These are phyloP conservation scores for Buphagus erythrorhynchus DNA, from an alignment of 2,797 vertebrate species.

Conservation along the genomic window DNA sequence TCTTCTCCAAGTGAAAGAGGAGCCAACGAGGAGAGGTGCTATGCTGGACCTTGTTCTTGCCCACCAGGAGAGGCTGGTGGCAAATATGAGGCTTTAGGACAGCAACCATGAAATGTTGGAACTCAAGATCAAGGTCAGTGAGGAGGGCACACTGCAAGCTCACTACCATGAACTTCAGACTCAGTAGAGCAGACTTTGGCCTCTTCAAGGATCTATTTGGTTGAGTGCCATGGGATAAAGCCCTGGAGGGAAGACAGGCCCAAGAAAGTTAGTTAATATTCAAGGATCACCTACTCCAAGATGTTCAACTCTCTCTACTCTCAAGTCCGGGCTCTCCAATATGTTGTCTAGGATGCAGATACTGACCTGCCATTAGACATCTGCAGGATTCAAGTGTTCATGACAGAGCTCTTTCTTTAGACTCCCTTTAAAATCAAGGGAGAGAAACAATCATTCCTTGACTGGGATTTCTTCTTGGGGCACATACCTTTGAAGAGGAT, in stretches of 20 bases:
- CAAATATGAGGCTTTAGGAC: not conserved
- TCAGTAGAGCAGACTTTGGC: not conserved
- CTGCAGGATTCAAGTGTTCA: not conserved
- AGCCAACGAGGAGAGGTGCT: rapidly evolving
- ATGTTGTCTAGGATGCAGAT: not conserved
- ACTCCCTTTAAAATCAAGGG: not conserved
- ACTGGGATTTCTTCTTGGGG: not conserved
- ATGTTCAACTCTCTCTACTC: not conserved
- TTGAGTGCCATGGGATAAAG: rapidly evolving
- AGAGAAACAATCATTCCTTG: not conserved
- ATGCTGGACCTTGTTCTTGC: not conserved
- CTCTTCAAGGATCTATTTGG: not conserved
- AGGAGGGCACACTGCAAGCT: not conserved
- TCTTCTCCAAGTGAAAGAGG: not conserved
- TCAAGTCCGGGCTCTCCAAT: not conserved
- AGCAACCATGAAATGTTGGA: not conserved
- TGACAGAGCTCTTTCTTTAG: not conserved
- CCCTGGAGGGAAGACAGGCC: not conserved
- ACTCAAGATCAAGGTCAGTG: not conserved
- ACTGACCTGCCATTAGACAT: not conserved
- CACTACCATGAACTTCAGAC: too few species aligned
- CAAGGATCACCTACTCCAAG: not conserved
- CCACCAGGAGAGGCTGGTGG: not conserved
- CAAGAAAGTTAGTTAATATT: not conserved
- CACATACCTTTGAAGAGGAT: not conserved